Percentiles rank a stretch among this genome's conserved stretches.
Conservation (phyloP, 2,797 vertebrate genomes). For the Galaxias olidus region DNA sequence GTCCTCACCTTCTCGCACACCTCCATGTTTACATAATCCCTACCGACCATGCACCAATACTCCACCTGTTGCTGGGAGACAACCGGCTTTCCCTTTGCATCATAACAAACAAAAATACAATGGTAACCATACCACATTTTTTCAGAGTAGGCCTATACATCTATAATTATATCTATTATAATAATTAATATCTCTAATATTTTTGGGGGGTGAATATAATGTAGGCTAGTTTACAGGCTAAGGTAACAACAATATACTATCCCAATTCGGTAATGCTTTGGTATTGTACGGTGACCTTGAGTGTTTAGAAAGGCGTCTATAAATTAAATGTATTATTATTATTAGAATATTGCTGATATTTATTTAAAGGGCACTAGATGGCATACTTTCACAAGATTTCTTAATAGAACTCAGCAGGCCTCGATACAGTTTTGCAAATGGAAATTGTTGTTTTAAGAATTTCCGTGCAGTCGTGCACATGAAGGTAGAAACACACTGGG, state of each 20-base stretch:
- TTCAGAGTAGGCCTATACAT: background rate
- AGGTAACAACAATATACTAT: background rate
- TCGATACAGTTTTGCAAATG: background rate
- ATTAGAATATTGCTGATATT: background rate
- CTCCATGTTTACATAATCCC: slow-evolving; percentile 29
- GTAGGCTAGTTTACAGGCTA: too few species aligned
- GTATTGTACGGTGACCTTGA: too few species aligned
- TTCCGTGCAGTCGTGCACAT: too few species aligned
- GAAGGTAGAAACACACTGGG: too few species aligned
- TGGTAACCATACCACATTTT: background rate
- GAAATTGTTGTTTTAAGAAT: background rate
- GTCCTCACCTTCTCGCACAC: slow-evolving; percentile 22
- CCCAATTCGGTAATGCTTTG: background rate
- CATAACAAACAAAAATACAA: slow-evolving; percentile 31
- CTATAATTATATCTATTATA: too few species aligned
- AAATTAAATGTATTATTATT: too few species aligned
- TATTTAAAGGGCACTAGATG: slow-evolving; percentile 43
- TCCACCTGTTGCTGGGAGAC: slow-evolving; percentile 49
- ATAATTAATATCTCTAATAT: background rate
- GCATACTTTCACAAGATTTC: slow-evolving; percentile 35
- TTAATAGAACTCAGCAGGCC: background rate
- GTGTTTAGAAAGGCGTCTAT: too few species aligned
- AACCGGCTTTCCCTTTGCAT: slow-evolving; percentile 9
- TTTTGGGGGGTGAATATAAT: background rate
- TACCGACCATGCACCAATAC: too few species aligned